Conservation (phyloP, 30 jellyfish, hydroid and myxozoan genomes). For the Aurelia aurita region DNA sequence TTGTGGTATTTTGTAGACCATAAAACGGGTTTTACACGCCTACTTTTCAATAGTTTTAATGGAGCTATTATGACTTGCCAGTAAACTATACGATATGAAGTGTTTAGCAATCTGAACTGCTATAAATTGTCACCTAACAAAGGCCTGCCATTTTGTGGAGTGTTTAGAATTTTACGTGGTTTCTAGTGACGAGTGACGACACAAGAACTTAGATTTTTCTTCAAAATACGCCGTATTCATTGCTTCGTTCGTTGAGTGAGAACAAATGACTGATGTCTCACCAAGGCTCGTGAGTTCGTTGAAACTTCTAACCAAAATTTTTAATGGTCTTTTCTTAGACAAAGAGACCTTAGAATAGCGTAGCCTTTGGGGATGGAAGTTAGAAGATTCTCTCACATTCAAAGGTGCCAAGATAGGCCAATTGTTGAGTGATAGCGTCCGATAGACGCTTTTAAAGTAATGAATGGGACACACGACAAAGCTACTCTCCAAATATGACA, state of each 20-base stretch:
- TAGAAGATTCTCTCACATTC: too few relatives aligned
- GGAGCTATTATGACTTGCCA: slow-evolving; percentile 45
- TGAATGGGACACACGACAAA: too few relatives aligned
- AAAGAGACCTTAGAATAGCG: too few relatives aligned
- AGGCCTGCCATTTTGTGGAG: slow-evolving; percentile 27
- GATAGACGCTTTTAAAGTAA: too few relatives aligned
- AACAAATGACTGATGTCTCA: slow-evolving; percentile 12
- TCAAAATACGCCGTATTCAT: not conserved
- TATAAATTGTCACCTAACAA: not conserved
- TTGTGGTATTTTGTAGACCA: slow-evolving; percentile 8
- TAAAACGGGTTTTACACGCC: slow-evolving; percentile 24
- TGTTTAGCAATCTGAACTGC: slow-evolving; percentile 1
- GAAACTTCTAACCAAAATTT: not conserved
- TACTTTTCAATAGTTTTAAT: slow-evolving; percentile 29
- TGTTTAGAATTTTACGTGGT: slow-evolving; percentile 39
- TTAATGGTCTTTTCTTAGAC: too few relatives aligned
- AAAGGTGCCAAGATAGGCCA: too few relatives aligned
- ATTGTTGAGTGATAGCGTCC: too few relatives aligned
- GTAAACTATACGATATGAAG: slow-evolving; percentile 21
- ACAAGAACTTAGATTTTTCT: not conserved
- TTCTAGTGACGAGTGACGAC: slow-evolving; percentile 8
- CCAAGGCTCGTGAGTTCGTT: not conserved
- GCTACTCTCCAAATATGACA: too few relatives aligned
- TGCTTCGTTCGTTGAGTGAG: slow-evolving; percentile 21
- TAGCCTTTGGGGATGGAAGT: too few relatives aligned